phyloP scores from a whole-genome alignment of 2,797 vertebrate species.

The Chelon labrosus region DNA sequence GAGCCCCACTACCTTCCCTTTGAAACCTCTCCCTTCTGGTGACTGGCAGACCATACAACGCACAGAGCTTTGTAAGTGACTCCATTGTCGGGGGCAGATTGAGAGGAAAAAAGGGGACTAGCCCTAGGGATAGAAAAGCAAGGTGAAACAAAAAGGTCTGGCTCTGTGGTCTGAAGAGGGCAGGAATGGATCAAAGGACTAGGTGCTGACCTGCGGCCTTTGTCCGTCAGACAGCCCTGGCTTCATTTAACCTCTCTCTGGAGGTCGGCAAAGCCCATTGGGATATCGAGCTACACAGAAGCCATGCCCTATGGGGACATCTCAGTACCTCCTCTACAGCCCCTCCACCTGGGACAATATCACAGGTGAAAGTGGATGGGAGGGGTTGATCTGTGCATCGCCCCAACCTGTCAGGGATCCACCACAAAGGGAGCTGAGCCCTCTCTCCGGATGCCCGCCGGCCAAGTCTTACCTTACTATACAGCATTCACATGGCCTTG shows the following conservation, averaged over 20 bases:
- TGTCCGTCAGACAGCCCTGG: constrained; percentile 93
- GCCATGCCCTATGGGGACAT: constrained; percentile 79
- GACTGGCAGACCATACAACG: constrained; percentile 85
- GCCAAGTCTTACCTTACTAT: constrained; percentile 80
- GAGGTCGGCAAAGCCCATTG: constrained; percentile 89
- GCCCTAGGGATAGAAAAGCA: constrained; percentile 83
- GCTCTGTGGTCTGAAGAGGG: constrained; percentile 91
- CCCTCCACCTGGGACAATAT: constrained; percentile 80
- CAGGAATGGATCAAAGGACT: constrained; percentile 95
- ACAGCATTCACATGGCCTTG: constrained; percentile 72
- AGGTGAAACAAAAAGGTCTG: constrained; percentile 85
- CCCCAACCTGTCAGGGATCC: constrained; percentile 81
- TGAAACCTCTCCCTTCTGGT: constrained; percentile 86
- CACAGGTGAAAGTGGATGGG: constrained; percentile 84
- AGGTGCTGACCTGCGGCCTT: constrained; percentile 95
- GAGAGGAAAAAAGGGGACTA: constrained; percentile 84
- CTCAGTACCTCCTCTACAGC: constrained; percentile 70
- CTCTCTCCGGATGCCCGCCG: constrained; percentile 77
- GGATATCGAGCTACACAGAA: constrained; percentile 86
- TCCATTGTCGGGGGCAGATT: constrained; percentile 90
- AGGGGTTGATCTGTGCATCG: constrained; percentile 74
- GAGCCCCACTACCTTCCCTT: constrained; percentile 83
- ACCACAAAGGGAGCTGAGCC: constrained; percentile 81
- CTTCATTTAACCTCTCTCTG: constrained; percentile 96
- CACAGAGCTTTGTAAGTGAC: constrained; percentile 93